phyloP scores from a whole-genome alignment of 2,797 vertebrate species.

The Clarias pachynema region DNA sequence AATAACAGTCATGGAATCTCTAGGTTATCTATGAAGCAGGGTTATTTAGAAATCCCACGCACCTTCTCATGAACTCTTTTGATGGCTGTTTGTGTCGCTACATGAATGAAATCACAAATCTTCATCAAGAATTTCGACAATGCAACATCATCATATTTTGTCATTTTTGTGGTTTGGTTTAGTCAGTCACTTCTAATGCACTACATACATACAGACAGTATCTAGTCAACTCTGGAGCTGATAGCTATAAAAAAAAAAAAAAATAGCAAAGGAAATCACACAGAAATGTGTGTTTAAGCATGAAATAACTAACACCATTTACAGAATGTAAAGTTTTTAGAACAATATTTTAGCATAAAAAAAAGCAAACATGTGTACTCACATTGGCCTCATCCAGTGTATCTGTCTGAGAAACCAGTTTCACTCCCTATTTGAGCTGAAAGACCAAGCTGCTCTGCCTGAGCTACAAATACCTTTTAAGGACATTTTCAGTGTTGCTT shows the following conservation, averaged over 20 bases:
- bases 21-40: neutral
- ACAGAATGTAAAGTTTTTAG: neutral
- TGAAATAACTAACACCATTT: neutral
- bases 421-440: conserved; percentile 56
- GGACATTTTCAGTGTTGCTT: conserved; percentile 70
- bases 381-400: conserved; percentile 29
- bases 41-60: neutral
- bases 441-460: conserved; percentile 57
- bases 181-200: neutral
- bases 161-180: neutral
- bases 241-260: neutral
- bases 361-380: conserved; percentile 26
- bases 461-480: conserved; percentile 73
- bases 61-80: neutral
- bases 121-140: neutral
- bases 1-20: neutral
- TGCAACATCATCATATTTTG: neutral
- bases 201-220: neutral
- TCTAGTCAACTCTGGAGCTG: neutral
- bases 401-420: conserved; percentile 54
- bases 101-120: neutral
- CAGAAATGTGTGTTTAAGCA: neutral
- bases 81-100: neutral
- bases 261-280: neutral
- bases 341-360: neutral